phyloP scores from a whole-genome alignment of 2,113 vertebrate species.

The Carassius carassius region DNA sequence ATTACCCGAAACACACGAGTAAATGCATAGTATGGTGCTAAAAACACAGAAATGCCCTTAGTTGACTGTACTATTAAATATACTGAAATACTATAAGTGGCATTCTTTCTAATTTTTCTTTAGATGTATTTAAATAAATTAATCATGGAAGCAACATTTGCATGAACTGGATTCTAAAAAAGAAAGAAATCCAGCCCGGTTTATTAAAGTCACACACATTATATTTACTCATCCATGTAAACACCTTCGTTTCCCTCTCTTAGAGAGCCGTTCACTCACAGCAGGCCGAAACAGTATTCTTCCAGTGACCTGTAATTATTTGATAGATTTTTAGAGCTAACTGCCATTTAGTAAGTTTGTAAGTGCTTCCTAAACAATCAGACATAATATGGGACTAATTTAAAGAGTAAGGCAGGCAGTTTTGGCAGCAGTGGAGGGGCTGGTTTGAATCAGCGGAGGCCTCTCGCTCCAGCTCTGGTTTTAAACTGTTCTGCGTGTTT shows the following conservation, averaged over 20 bases:
- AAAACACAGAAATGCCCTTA: background rate
- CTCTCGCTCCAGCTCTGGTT: slow-evolving; percentile 74
- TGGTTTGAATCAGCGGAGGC: slow-evolving; percentile 75
- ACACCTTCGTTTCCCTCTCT: background rate
- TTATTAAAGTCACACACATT: background rate
- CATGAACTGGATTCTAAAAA: background rate
- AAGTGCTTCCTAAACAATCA: slow-evolving; percentile 57
- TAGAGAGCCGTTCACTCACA: slow-evolving; percentile 26
- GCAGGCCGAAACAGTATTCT: slow-evolving; percentile 40
- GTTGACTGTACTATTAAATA: background rate
- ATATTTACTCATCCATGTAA: background rate
- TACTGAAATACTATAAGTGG: background rate
- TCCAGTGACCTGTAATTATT: slow-evolving; percentile 53
- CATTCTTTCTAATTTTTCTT: background rate
- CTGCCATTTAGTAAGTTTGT: slow-evolving; percentile 53
- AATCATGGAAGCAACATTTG: background rate
- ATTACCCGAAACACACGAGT: too few species aligned
- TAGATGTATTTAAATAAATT: background rate
- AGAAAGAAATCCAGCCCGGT: background rate
- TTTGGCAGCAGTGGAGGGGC: slow-evolving; percentile 69
- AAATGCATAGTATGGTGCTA: background rate
- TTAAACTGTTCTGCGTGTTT: slow-evolving; percentile 83
- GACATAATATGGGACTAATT: slow-evolving; percentile 53
- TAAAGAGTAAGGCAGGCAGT: slow-evolving; percentile 56
- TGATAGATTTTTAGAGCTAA: slow-evolving; percentile 55